A percentile compares a stretch with the other conserved stretches of the same genome.
phyloP scores from a whole-genome alignment of 2,113 vertebrate species.

The Lampris megalopsis region DNA sequence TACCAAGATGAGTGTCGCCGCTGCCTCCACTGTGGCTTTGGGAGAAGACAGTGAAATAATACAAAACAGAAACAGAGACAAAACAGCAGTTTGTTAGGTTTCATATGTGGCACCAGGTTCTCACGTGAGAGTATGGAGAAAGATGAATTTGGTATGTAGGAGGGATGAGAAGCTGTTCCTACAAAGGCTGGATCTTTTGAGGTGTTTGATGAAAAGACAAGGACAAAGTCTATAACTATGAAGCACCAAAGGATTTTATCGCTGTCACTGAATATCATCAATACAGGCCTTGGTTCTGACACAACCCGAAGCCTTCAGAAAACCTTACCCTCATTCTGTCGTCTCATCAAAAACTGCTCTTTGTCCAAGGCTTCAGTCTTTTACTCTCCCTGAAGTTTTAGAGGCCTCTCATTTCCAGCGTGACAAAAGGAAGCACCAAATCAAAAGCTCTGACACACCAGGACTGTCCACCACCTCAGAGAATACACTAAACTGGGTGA shows the following conservation, averaged over 20 bases:
- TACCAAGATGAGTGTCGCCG: constrained; percentile 57
- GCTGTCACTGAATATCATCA: too few relatives aligned
- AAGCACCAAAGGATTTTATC: background rate
- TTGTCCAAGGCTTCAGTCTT: background rate
- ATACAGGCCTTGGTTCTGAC: background rate
- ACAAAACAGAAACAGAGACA: constrained; percentile 61
- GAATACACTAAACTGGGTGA: constrained; percentile 18
- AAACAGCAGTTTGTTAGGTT: constrained; percentile 54
- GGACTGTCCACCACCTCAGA: constrained; percentile 12
- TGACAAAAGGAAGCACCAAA: constrained; percentile 2
- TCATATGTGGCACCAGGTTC: constrained; percentile 19
- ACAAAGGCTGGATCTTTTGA: background rate
- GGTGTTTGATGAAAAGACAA: background rate
- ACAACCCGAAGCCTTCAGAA: background rate
- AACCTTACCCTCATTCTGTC: background rate
- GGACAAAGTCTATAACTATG: background rate
- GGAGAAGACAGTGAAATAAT: constrained; percentile 61
- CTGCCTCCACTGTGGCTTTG: constrained; percentile 63
- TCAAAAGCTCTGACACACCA: background rate
- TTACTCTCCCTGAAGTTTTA: constrained; percentile 12
- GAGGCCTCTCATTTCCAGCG: constrained; percentile 36
- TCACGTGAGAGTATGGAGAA: constrained; percentile 1
- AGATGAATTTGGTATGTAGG: constrained; percentile 28
- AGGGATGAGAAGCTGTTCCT: constrained; percentile 32
- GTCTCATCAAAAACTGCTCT: background rate